These are phyloP conservation scores for Lateolabrax maculatus DNA, from an alignment of 2,797 vertebrate species.

Conservation along the genomic window DNA sequence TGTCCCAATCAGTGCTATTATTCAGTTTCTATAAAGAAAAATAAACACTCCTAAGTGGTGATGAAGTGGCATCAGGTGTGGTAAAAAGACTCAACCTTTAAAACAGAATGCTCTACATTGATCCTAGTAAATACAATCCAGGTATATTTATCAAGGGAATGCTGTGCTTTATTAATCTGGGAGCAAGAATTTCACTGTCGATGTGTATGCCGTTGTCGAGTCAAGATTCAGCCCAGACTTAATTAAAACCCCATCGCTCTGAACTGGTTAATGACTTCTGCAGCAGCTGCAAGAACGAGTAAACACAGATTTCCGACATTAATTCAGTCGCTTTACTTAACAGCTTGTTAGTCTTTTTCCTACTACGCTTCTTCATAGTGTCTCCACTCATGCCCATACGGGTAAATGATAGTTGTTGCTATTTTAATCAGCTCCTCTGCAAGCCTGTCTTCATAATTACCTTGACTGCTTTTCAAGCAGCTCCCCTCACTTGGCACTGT, in stretches of 20 bases:
- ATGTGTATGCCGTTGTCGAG: constrained; percentile 8
- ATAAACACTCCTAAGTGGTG: background rate
- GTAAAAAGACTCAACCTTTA: constrained; percentile 3
- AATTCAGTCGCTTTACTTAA: constrained; percentile 40
- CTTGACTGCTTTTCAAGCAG: constrained; percentile 27
- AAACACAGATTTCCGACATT: constrained; percentile 42
- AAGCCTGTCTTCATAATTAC: constrained; percentile 58
- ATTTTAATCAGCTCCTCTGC: constrained; percentile 63
- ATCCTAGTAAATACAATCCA: constrained; percentile 24
- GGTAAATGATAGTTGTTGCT: constrained; percentile 44
- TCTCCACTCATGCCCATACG: constrained; percentile 19
- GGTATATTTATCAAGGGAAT: constrained; percentile 43
- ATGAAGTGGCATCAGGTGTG: background rate
- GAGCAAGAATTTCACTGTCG: background rate
- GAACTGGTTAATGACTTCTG: constrained; percentile 54
- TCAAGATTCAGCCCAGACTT: constrained; percentile 45
- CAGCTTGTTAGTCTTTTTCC: constrained; percentile 51
- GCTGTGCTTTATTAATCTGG: constrained; percentile 37
- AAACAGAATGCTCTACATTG: background rate
- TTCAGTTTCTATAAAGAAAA: background rate
- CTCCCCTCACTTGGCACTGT: constrained; percentile 4
- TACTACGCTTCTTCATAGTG: constrained; percentile 28
- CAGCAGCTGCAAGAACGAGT: constrained; percentile 50
- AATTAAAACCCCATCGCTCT: constrained; percentile 71
- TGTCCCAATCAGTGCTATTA: background rate